phyloP scores from a whole-genome alignment of 2,113 vertebrate genomes.

The Epinephelus cyanopodus region DNA sequence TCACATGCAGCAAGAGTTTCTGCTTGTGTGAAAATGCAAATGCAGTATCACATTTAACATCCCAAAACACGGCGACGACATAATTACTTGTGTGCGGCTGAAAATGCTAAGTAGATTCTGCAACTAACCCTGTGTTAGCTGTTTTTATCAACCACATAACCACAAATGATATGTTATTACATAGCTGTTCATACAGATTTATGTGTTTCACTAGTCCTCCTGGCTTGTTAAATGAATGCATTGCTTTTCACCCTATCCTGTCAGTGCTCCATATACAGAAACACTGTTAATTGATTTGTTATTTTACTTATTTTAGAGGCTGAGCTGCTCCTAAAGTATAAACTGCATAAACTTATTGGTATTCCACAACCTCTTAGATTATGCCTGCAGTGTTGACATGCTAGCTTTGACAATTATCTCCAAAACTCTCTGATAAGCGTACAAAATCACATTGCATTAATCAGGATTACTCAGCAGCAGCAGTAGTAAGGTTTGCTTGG shows the following conservation, averaged over 20 bases:
- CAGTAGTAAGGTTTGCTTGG: conserved; percentile 55
- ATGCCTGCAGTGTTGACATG: conserved; percentile 27
- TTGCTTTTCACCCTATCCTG: neutral
- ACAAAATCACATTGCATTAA: conserved; percentile 60
- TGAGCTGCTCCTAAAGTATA: neutral
- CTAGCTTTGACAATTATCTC: conserved; percentile 45
- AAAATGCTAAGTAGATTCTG: neutral
- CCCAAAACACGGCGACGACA: conserved; percentile 13
- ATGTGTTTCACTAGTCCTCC: neutral
- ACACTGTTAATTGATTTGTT: neutral
- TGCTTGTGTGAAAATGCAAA: conserved; percentile 20
- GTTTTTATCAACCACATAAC: conserved; percentile 13
- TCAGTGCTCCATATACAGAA: neutral
- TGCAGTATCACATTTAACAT: neutral
- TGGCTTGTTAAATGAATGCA: neutral
- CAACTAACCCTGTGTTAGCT: neutral
- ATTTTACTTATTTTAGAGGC: neutral
- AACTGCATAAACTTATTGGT: conserved; percentile 4
- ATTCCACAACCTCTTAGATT: conserved; percentile 28
- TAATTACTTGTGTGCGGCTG: neutral
- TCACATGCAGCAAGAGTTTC: neutral
- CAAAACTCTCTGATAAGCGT: conserved; percentile 53
- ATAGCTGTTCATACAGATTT: neutral
- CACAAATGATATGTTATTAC: neutral
- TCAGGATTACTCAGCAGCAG: conserved; percentile 69